These are phyloP conservation scores for Mastomys coucha DNA, from an alignment of 2,113 vertebrate genomes.

Conservation along the genomic window DNA sequence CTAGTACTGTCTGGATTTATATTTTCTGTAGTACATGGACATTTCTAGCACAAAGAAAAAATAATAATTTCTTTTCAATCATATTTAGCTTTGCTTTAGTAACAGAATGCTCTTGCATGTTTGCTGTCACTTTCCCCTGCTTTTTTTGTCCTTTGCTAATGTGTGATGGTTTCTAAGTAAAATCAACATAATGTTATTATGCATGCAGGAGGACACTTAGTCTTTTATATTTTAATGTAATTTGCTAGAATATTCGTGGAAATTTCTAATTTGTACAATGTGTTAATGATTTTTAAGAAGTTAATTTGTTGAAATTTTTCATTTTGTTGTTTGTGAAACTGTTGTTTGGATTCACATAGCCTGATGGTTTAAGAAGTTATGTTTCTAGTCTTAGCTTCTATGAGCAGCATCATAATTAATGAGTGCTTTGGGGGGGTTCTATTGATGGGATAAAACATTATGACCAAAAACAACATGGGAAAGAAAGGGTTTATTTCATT, in stretches of 20 bases:
- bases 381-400: constrained; percentile 3
- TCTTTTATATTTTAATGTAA: background rate
- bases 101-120: background rate
- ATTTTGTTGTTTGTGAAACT: background rate
- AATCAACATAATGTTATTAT: background rate
- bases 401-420: background rate
- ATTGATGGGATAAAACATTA: background rate
- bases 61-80: background rate
- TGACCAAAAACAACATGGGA: background rate
- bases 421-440: background rate
- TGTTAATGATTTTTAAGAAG: background rate
- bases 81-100: background rate
- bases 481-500: background rate
- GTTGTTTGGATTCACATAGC: background rate
- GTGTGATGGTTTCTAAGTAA: background rate
- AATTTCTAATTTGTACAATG: background rate
- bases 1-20: background rate
- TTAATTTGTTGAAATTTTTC: background rate
- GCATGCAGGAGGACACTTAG: background rate
- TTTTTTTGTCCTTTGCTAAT: background rate
- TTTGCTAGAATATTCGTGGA: background rate
- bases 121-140: background rate
- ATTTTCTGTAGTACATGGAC: background rate
- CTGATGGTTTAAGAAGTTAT: background rate
- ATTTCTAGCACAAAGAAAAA: constrained; percentile 5